phyloP scores from a whole-genome alignment of 2,113 vertebrate genomes.

The Phylloscopus trochilus region DNA sequence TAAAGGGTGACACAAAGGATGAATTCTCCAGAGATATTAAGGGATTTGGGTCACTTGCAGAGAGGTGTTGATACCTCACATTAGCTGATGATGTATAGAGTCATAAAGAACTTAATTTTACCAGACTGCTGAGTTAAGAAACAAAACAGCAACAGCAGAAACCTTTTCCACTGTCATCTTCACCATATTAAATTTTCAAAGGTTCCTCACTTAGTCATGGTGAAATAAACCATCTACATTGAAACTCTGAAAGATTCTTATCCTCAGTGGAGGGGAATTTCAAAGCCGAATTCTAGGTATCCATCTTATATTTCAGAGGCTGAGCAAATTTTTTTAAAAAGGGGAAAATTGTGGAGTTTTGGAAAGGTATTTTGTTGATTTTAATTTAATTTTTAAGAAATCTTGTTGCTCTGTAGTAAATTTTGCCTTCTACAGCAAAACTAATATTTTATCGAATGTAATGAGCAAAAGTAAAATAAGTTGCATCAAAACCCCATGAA shows the following conservation, averaged over 20 bases:
- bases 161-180: background rate
- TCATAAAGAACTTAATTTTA: background rate
- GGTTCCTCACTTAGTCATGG: background rate
- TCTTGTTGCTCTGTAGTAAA: background rate
- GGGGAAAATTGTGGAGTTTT: accelerated
- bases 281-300: background rate
- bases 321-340: background rate
- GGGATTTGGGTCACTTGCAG: background rate
- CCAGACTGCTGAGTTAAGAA: background rate
- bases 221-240: background rate
- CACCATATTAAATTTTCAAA: background rate
- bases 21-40: background rate
- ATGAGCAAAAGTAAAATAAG: background rate
- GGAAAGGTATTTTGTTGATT: background rate
- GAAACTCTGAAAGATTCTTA: background rate
- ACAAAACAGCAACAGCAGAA: background rate
- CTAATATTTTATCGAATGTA: background rate
- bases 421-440: background rate
- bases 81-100: background rate
- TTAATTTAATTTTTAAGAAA: background rate
- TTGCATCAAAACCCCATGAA: background rate
- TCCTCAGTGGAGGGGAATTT: background rate
- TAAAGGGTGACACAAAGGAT: background rate
- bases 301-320: background rate
- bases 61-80: background rate